Evolutionary conservation across 2,113 vertebrate species (phyloP).

Genomic region (Cryptomyrus ogoouensis): DNA sequence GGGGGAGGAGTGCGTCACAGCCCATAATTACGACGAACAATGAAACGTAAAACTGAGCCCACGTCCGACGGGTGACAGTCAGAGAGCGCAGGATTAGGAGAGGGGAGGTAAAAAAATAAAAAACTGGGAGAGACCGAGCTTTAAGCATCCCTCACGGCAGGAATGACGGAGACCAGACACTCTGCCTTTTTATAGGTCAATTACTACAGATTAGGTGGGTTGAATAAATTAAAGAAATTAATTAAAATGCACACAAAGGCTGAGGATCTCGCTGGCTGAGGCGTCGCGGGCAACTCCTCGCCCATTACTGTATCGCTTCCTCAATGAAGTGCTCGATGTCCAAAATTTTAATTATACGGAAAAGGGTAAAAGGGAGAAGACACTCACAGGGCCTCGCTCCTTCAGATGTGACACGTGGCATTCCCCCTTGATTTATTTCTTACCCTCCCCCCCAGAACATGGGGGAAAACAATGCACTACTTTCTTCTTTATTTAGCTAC

Average conservation of each 20-base stretch:
- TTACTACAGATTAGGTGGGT: constrained; percentile 84
- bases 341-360: constrained; percentile 62
- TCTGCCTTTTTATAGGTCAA: constrained; percentile 82
- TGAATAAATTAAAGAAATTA: constrained; percentile 73
- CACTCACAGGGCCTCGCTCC: constrained; percentile 21
- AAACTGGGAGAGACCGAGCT: constrained; percentile 59
- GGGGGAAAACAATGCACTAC: background rate
- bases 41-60: constrained; percentile 29
- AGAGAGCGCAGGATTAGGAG: constrained; percentile 17
- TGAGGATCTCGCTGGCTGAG: constrained; percentile 46
- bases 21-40: constrained; percentile 70
- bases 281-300: constrained; percentile 52
- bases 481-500: background rate
- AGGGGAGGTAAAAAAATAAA: constrained; percentile 16
- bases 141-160: constrained; percentile 68
- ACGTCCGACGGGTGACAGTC: constrained; percentile 29
- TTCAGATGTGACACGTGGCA: background rate
- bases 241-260: constrained; percentile 67
- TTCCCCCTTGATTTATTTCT: background rate
- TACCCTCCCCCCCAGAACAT: background rate
- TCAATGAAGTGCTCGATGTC: constrained; percentile 53
- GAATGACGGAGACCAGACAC: constrained; percentile 73
- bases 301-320: constrained; percentile 46
- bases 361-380: constrained; percentile 43
- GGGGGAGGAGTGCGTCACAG: constrained; percentile 59